phyloP scores from a whole-genome alignment of 1,140 invertebrate genomes.

The Drosophila prosaltans region DNA sequence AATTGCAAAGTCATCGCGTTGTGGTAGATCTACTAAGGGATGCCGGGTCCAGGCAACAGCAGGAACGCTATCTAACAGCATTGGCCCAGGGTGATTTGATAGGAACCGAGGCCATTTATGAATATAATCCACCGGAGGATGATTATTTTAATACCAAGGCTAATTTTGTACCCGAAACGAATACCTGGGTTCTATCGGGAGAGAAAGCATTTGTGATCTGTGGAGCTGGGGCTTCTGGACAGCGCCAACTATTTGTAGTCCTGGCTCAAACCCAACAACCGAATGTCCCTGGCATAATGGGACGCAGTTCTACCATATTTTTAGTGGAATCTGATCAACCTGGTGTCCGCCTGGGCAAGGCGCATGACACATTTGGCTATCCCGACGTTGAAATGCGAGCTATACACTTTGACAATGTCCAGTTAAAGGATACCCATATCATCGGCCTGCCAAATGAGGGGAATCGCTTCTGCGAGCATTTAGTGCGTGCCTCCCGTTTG shows the following conservation, averaged over 20 bases:
- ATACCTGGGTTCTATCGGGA: constrained; percentile 84
- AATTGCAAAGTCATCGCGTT: constrained; percentile 83
- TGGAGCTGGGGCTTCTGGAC: constrained; percentile 73
- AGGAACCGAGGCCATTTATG: constrained; percentile 84
- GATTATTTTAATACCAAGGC: constrained; percentile 79
- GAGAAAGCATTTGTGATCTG: constrained; percentile 84
- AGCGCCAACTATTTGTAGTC: constrained; percentile 84
- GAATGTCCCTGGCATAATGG: constrained; percentile 56
- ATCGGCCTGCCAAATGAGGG: constrained; percentile 66
- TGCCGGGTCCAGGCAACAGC: constrained; percentile 83
- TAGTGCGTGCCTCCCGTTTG: constrained; percentile 56
- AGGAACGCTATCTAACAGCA: constrained; percentile 83
- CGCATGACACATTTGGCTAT: constrained; percentile 89
- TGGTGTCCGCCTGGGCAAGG: constrained; percentile 87
- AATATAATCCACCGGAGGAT: constrained; percentile 74
- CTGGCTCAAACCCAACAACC: constrained; percentile 78
- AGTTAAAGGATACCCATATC: constrained; percentile 79
- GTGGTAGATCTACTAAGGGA: constrained; percentile 83
- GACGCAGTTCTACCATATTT: constrained; percentile 86
- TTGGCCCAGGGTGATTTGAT: constrained; percentile 83
- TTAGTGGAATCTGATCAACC: constrained; percentile 89
- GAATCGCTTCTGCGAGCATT: constrained; percentile 51
- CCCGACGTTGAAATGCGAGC: constrained; percentile 56
- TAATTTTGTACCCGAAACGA: constrained; percentile 53
- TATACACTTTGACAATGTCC: constrained; percentile 84